phyloP scores from a whole-genome alignment of 2,888 invertebrate genomes.

The Sceliomorpha sp. region DNA sequence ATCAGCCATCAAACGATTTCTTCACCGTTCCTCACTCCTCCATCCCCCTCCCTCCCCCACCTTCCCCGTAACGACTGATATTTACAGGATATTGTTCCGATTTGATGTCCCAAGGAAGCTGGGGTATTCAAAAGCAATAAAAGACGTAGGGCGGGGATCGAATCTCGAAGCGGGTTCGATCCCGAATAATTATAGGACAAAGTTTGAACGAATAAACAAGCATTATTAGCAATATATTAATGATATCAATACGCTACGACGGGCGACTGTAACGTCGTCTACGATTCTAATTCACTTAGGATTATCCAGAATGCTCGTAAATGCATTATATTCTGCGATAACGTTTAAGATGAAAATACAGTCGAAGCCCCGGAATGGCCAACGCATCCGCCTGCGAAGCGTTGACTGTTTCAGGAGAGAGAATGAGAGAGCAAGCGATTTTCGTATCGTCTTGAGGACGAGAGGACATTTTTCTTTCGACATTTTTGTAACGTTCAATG shows the following conservation, averaged over 20 bases:
- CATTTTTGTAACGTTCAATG: conserved; percentile 3
- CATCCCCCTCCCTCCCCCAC: conserved; percentile 39
- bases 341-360: neutral
- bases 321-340: conserved; percentile 7
- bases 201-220: conserved; percentile 46
- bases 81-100: conserved; percentile 80
- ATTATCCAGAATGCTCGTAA: neutral
- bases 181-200: conserved; percentile 59
- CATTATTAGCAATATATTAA: conserved; percentile 45
- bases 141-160: conserved; percentile 72
- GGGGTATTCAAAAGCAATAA: conserved; percentile 80
- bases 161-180: conserved; percentile 57
- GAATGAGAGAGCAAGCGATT: too few species aligned
- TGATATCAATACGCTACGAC: conserved; percentile 17
- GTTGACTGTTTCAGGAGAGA: neutral
- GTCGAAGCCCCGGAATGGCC: neutral
- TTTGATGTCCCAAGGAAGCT: conserved; percentile 79
- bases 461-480: neutral
- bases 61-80: conserved; percentile 72
- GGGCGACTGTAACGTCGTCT: conserved; percentile 30
- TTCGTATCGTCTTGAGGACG: too few species aligned
- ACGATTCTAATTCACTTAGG: too few species aligned
- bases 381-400: neutral
- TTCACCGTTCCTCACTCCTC: conserved; percentile 36
- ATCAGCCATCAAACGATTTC: too few species aligned